phyloP scores from a whole-genome alignment of 2,797 vertebrate species.

The Macrochelys suwanniensis region DNA sequence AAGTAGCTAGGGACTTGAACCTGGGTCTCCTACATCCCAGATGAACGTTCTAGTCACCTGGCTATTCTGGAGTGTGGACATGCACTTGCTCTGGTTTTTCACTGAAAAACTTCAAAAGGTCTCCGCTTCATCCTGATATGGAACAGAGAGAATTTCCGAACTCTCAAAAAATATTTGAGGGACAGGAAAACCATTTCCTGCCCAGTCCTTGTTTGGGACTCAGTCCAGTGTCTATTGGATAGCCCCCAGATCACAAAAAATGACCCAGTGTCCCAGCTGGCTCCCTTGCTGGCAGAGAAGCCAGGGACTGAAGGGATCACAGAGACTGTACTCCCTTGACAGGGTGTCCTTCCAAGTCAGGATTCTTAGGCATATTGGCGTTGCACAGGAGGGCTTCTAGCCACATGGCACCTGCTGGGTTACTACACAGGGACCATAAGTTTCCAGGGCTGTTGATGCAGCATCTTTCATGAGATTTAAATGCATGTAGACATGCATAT shows the following conservation, averaged over 20 bases:
- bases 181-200: neutral
- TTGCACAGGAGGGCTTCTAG: neutral
- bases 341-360: neutral
- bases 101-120: neutral
- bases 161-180: neutral
- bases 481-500: no score
- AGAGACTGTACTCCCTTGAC: neutral
- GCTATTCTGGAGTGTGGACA: neutral
- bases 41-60: no score
- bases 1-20: neutral
- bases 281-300: neutral
- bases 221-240: neutral
- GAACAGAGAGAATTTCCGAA: neutral
- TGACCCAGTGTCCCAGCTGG: neutral
- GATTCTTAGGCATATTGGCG: neutral
- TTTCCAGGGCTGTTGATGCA: neutral
- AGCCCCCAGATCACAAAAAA: neutral
- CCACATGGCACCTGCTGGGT: neutral
- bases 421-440: neutral
- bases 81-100: neutral
- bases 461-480: neutral
- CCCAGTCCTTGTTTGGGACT: neutral
- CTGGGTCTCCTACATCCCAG: neutral
- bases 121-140: neutral
- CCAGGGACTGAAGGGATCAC: neutral